A percentile compares a stretch with the other conserved stretches of the same genome.
Conservation (phyloP, 2,113 vertebrate species). For the Takifugu bimaculatus region DNA sequence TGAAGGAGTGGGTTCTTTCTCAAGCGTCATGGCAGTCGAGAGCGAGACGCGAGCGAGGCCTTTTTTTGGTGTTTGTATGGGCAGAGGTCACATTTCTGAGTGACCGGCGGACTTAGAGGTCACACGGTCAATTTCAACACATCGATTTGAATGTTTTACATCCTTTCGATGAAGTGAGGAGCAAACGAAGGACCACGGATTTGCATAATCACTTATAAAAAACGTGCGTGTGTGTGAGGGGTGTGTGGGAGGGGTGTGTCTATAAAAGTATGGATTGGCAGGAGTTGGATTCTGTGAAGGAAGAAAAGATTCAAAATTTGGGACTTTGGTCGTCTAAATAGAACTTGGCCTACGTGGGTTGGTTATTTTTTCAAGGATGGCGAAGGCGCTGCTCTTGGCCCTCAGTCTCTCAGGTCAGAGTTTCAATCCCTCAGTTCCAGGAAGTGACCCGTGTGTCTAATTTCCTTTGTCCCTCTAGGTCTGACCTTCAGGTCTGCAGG, state of each 20-base stretch:
- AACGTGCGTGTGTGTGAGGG: too few relatives aligned
- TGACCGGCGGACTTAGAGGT: slow-evolving; percentile 4
- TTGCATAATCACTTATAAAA: slow-evolving; percentile 17
- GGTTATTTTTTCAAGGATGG: slow-evolving; percentile 29
- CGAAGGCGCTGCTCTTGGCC: not conserved
- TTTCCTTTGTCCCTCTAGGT: slow-evolving; percentile 7
- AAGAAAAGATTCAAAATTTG: too few relatives aligned
- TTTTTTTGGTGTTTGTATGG: too few relatives aligned
- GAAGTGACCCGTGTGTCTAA: not conserved
- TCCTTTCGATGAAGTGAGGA: not conserved
- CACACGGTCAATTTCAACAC: slow-evolving; percentile 5
- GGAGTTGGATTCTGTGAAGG: too few relatives aligned
- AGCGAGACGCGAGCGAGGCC: too few relatives aligned
- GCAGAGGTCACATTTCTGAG: too few relatives aligned
- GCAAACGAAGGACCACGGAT: slow-evolving; percentile 6
- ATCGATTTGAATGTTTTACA: slow-evolving; percentile 16
- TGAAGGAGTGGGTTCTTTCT: too few relatives aligned
- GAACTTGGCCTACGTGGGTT: too few relatives aligned
- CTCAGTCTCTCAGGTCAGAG: slow-evolving; percentile 36
- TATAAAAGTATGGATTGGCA: too few relatives aligned
- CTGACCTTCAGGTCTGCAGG: not conserved
- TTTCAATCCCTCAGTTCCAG: not conserved
- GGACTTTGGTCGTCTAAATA: too few relatives aligned
- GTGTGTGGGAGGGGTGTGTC: too few relatives aligned
- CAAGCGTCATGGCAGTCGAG: too few relatives aligned